phyloP scores from a whole-genome alignment of 2,113 vertebrate species.

The Eidolon helvum region DNA sequence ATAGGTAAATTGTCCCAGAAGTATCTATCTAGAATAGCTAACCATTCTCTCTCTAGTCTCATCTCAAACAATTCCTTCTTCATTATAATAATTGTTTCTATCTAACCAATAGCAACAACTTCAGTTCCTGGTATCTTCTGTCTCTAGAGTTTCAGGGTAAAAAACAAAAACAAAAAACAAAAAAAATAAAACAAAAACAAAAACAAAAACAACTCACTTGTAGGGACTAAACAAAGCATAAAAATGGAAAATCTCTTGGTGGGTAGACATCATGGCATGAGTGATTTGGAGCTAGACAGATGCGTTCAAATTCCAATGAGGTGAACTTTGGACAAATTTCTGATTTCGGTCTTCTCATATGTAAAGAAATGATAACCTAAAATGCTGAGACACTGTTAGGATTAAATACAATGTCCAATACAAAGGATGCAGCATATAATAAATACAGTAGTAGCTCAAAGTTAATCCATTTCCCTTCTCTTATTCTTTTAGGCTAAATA shows the following conservation, averaged over 20 bases:
- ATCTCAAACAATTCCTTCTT: background rate
- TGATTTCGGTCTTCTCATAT: background rate
- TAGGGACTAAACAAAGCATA: background rate
- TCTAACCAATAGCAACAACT: background rate
- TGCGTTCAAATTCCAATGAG: background rate
- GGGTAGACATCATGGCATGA: background rate
- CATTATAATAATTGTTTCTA: background rate
- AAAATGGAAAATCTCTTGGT: background rate
- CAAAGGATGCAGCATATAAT: background rate
- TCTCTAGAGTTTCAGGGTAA: background rate
- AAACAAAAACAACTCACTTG: background rate
- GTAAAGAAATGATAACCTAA: background rate
- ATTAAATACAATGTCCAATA: background rate
- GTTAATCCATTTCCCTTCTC: background rate
- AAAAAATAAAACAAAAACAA: too few species aligned
- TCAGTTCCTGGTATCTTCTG: background rate
- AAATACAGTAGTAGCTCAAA: background rate
- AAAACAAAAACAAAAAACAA: too few species aligned
- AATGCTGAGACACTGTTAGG: background rate
- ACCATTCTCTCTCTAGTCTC: background rate
- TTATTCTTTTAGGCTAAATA: conserved; percentile 1
- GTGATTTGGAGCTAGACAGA: background rate
- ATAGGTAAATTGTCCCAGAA: background rate
- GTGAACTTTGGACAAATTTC: background rate
- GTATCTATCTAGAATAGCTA: background rate